A percentile compares a stretch with the other conserved stretches of the same genome.
phyloP scores from a whole-genome alignment of 2,888 invertebrate genomes.

The Leucophenga maculata region DNA sequence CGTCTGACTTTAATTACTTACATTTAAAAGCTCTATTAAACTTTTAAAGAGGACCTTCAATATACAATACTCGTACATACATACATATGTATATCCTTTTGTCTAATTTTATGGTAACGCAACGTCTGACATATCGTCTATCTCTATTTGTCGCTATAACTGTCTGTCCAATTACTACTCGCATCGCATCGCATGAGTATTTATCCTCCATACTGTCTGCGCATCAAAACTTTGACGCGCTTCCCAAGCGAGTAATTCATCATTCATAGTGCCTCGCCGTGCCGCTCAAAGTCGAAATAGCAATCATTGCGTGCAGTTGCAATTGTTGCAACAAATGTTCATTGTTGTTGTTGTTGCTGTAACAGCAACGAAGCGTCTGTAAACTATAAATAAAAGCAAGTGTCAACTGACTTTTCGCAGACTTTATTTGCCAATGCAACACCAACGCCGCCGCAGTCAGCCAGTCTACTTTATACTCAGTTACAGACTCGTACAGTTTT shows the following conservation, averaged over 20 bases:
- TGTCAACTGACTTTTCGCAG: constrained; percentile 42
- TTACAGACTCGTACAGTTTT: constrained; percentile 2
- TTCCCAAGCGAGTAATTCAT: constrained; percentile 65
- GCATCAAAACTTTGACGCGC: constrained; percentile 63
- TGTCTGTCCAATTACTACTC: neutral
- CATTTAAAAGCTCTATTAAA: too few species aligned
- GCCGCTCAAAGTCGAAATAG: too few species aligned
- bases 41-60: too few species aligned
- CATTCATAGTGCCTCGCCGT: constrained; percentile 32
- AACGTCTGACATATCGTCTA: neutral
- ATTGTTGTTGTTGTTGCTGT: constrained; percentile 1
- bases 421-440: neutral
- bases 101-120: constrained; percentile 66
- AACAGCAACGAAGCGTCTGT: neutral
- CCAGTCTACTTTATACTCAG: neutral
- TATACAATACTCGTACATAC: constrained; percentile 9
- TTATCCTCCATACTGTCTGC: neutral
- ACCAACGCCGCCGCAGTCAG: constrained; percentile 21
- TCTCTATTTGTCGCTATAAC: neutral
- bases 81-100: constrained; percentile 52
- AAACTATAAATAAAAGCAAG: constrained; percentile 41
- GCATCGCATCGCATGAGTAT: neutral
- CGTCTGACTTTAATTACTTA: too few species aligned
- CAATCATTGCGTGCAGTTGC: neutral
- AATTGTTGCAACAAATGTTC: constrained; percentile 16